phyloP scores from a whole-genome alignment of 1,140 invertebrate species.

The Uloborus diversus region DNA sequence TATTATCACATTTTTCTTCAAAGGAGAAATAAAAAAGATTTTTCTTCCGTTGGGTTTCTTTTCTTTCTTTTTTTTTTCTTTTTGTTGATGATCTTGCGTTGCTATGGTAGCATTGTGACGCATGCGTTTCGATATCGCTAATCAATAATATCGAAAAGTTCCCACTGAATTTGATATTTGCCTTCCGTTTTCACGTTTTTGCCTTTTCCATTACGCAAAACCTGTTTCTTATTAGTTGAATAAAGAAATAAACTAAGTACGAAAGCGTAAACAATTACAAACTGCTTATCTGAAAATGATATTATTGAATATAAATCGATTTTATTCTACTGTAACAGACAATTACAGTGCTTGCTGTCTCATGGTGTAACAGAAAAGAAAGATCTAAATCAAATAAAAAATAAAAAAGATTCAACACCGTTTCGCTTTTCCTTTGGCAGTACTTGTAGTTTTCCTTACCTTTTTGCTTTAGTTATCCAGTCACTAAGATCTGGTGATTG shows the following conservation, averaged over 20 bases:
- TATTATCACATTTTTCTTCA: not conserved
- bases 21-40: not conserved
- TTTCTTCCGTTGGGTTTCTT: not conserved
- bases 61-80: conserved; percentile 2
- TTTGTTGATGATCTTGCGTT: conserved; percentile 15
- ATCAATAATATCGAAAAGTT: conserved; percentile 33
- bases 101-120: not conserved
- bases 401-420: no score
- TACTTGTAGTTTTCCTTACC: no score
- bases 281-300: not conserved
- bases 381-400: no score
- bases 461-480: no score
- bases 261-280: not conserved
- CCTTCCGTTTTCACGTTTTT: conserved; percentile 5
- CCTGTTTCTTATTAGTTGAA: not conserved
- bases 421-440: no score
- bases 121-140: conserved; percentile 17
- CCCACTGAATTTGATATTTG: conserved; percentile 21
- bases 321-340: no score
- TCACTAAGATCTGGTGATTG: no score
- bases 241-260: not conserved
- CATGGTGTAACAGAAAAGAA: no score
- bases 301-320: no score
- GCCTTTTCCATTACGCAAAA: not conserved
- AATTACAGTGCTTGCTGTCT: no score